A percentile compares a stretch with the other conserved stretches of the same genome.
These are phyloP conservation scores for Choloepus didactylus DNA, from an alignment of 2,797 vertebrate species.

Conservation along the genomic window DNA sequence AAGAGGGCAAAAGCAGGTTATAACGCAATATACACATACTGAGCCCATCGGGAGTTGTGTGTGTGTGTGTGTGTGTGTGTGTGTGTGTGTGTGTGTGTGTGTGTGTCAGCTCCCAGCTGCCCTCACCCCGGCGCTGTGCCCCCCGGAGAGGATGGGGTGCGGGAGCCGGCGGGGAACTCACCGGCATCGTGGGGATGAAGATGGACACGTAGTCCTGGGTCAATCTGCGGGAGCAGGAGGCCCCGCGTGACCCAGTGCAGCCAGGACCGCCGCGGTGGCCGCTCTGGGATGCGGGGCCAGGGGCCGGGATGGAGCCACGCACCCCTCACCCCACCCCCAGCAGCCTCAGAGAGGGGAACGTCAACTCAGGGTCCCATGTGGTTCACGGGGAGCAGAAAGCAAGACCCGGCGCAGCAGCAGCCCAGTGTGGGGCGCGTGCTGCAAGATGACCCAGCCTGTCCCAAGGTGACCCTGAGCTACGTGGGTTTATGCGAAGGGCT, in stretches of 20 bases:
- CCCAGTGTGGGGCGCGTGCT: not conserved
- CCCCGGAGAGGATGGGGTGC: not conserved
- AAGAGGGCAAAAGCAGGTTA: not conserved
- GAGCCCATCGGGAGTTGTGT: not conserved
- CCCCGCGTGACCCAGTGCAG: not conserved
- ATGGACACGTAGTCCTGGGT: constrained; percentile 90
- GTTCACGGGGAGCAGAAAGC: not conserved
- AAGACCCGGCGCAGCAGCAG: not conserved
- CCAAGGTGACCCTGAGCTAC: not conserved
- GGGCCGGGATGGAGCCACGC: too few relatives aligned
- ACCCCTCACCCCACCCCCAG: not conserved
- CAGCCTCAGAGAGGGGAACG: not conserved
- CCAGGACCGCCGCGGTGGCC: not conserved
- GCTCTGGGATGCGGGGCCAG: too few relatives aligned
- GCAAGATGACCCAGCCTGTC: not conserved
- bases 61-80: not conserved
- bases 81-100: too few relatives aligned
- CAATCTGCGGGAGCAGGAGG: constrained; percentile 86
- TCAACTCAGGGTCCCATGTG: too few relatives aligned
- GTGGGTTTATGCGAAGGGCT: not conserved
- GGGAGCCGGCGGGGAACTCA: constrained; percentile 85
- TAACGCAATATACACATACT: not conserved
- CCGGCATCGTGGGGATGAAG: constrained; percentile 93
- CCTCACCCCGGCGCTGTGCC: not conserved
- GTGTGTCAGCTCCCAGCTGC: too few relatives aligned